Evolutionary conservation across 2,113 vertebrate genomes (phyloP), one percentile per base, ranked within the genome.

Genomic region (Cavia aperea): DNA sequence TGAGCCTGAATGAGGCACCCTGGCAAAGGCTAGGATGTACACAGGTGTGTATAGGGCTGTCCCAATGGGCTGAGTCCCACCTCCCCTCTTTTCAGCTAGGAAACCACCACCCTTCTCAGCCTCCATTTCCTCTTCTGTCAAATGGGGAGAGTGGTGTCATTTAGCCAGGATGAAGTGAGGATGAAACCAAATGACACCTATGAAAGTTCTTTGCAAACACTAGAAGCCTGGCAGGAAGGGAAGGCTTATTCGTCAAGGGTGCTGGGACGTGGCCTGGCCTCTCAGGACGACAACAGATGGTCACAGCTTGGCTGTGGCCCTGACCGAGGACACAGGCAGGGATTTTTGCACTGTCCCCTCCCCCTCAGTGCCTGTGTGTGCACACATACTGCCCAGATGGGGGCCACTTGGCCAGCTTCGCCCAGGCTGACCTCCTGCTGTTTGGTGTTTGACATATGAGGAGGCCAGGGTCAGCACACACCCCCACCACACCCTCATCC

Each of bases 381-480:
- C 1, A 15, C 65, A 81, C 82, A 95, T 78, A 94, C 39, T 12
- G 94, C 96, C 97, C 98, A 98, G 97, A 98, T 98, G 97, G 98
- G 95, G 96, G 97, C 96, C 88, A 66, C 82, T 95, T 95, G 97
- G 96, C 92, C 94, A 93, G 94, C 96, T 95, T 91, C 2, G 81
- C 54, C 62, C 36, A 39, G 46, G 88, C 96, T 95, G 97, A 94
- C 97, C 96, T 96, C 97, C 98, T 97, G 97, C 97, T 97, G 98
- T 97, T 97, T 97, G 91, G 96, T 95, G 90, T 97, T 97, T 98
- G 98, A 98, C 98, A 95, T 96, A 97, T 87, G 96, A 97, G 96
- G 60, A 95, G 96, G 77, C 95, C 75, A 73, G 93, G 92, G 93
- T 91, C 88, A 86, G 77, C 82, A 72, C 78, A 77, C 89, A 54